Conservation (phyloP, 2,113 vertebrate genomes). For the Actinemys pallida region DNA sequence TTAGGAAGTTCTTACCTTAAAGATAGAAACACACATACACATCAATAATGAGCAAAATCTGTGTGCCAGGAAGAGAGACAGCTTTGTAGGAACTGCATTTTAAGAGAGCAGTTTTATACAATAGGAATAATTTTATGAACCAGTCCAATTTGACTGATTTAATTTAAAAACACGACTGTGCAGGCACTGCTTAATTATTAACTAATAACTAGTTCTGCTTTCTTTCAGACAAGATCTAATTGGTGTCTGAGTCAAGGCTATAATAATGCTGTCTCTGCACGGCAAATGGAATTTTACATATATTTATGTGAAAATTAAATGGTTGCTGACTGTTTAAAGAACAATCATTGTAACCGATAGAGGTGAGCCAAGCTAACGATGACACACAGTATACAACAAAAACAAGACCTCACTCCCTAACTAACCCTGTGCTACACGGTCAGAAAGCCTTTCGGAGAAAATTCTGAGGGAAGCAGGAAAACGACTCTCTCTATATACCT, state of each 20-base stretch:
- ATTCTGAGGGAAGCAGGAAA: conserved; percentile 60
- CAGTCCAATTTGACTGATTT: conserved; percentile 72
- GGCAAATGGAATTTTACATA: neutral
- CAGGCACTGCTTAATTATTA: conserved; percentile 50
- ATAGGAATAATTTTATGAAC: conserved; percentile 39
- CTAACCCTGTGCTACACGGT: conserved; percentile 68
- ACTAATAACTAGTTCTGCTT: neutral
- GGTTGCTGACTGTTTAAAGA: conserved; percentile 8
- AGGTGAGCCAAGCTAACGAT: neutral
- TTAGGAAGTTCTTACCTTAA: conserved; percentile 28
- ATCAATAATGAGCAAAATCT: conserved; percentile 10
- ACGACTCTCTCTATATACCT: conserved; percentile 82
- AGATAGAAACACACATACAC: conserved; percentile 34
- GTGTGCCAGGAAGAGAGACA: conserved; percentile 8
- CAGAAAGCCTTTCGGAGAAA: conserved; percentile 45
- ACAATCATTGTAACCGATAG: neutral
- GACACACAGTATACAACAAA: neutral
- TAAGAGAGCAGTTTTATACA: neutral
- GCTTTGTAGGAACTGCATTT: conserved; percentile 41
- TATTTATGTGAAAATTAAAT: conserved; percentile 5
- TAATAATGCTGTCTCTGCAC: neutral
- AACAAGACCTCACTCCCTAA: conserved; percentile 28
- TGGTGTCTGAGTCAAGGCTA: neutral
- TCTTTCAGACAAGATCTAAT: neutral
- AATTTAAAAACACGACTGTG: conserved; percentile 49